Evolutionary conservation across 2,797 vertebrate genomes (phyloP), one percentile per base, ranked within the genome.

Genomic region (Onychomys torridus): DNA sequence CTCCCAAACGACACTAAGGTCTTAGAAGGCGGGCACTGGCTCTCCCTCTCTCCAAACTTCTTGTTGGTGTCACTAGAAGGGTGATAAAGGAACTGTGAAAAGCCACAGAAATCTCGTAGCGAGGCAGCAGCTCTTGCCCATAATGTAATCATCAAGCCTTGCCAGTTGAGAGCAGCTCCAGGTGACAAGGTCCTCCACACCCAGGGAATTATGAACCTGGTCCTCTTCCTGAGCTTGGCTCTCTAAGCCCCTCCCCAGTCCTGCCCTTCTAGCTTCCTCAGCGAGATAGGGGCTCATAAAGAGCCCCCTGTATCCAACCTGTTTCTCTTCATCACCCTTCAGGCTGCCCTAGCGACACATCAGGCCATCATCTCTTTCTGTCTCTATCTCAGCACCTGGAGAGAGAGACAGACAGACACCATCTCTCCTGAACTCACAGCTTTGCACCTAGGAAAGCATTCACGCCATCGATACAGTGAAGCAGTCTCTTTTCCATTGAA

Each of bases 231-330:
- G 0, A 6, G 16, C 65, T 10, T n/a, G 5, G 8, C 69, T 63
- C 57, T 46, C 65, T 2, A 1, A 12, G 17, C 25, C 73, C 73
- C 71, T 85, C 23, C 77, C 43, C 29, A 63, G 8, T 5, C 25
- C 11, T 5, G 61, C 12, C 11, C 40, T 49, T 59, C 76, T 16
- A 2, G 29, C 55, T 6, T 84, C 27, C 59, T 46, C 76, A 34
- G 17, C 0, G 12, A 85, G 55, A 88, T 55, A 73, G 21, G 55
- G 14, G n/a, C 83, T 91, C 84, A n/a, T 57, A 29, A 76, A 82
- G 55, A n/a, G 4, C n/a, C 7, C n/a, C 55, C 14, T 2, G 6
- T 9, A 0, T 6, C 67, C 0, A 32, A 2, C 32, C 63, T 23
- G 17, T 7, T 6, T 43, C 12, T 57, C 76, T 52, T 49, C 0